Evolutionary conservation across 30 jellyfish, hydroid and myxozoan genomes (phyloP), one percentile per base, ranked within the genome.

Genomic region (Aurelia coerulea): DNA sequence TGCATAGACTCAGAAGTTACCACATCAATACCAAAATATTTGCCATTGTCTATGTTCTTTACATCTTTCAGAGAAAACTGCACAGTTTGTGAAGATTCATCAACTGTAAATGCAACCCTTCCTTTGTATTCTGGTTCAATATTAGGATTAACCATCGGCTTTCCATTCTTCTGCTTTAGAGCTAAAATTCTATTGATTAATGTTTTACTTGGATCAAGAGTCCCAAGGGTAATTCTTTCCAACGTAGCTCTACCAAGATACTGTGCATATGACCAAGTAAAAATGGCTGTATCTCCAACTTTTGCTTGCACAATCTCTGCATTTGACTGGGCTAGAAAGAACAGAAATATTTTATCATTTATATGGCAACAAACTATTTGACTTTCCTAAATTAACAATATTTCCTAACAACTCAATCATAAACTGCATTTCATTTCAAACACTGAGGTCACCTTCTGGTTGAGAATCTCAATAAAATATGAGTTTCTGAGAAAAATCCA

Each of bases 261-360:
- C 13, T 35, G 15, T 64, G 62, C 73, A 46, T 12, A 62, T 0
- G 68, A 41, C 89, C 89, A 79, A 5, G 81, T 79, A 46, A 79
- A 65, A 65, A 32, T 79, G 46, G 89, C 89, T 16, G 80, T 79
- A 34, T 42, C 73, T 41, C 89, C 89, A 39, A 79, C 16, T 66
- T 63, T 65, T 15, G 69, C 81, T 54, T 79, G 89, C 5, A 79
- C 73, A 4, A 16, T 46, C 14, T 46, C 56, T 46, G 49, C 49
- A 37, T 37, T 5, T 37, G 65, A 31, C 10, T 4, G 62, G 64
- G 35, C 74, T 52, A 75, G 14, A 65, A 42, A 50, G 19, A 35
- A 16, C 32, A 65, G 62, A 58, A 56, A 2, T 5, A 46, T 46
- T 39, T 39, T 9, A 39, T 39, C 51, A 39, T 13, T 46, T 6